These are phyloP conservation scores for Platygyra sinensis DNA, from an alignment of 64 coral and sea anemone genomes.

Conservation along the genomic window DNA sequence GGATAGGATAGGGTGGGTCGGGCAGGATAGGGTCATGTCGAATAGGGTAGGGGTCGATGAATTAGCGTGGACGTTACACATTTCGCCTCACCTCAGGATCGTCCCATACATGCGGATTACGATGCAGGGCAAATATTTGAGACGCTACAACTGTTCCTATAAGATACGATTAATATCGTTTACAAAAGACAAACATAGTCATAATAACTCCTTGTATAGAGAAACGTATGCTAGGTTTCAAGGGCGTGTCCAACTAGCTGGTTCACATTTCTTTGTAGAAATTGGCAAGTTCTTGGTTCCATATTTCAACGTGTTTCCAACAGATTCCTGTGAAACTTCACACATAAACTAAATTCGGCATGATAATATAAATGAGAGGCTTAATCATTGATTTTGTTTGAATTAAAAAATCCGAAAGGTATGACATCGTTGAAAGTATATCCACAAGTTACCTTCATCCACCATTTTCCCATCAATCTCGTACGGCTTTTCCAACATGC, in stretches of 20 bases:
- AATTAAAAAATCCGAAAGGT: no score
- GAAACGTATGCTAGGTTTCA: background rate
- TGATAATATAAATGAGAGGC: no score
- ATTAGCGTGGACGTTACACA: background rate
- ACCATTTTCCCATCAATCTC: constrained; percentile 53
- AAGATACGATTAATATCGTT: background rate
- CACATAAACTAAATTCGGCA: no score
- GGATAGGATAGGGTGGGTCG: background rate
- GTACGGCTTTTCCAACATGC: constrained; percentile 42
- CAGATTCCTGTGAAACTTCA: no score
- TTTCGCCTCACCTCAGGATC: constrained; percentile 28
- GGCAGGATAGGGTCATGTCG: background rate
- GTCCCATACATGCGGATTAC: constrained; percentile 58
- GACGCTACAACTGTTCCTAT: constrained; percentile 34
- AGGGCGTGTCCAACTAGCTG: no score
- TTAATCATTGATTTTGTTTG: no score
- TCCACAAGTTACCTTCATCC: constrained; percentile 34
- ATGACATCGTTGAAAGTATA: no score
- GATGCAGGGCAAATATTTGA: constrained; percentile 47
- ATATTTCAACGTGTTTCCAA: no score
- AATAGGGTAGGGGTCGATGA: no score
- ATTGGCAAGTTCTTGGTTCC: no score
- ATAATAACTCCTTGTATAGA: background rate
- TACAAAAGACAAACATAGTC: background rate
- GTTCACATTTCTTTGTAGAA: no score